Base-by-base conservation (phyloP, 2,888 invertebrate species). In the Trissoscelio sp. region DNA sequence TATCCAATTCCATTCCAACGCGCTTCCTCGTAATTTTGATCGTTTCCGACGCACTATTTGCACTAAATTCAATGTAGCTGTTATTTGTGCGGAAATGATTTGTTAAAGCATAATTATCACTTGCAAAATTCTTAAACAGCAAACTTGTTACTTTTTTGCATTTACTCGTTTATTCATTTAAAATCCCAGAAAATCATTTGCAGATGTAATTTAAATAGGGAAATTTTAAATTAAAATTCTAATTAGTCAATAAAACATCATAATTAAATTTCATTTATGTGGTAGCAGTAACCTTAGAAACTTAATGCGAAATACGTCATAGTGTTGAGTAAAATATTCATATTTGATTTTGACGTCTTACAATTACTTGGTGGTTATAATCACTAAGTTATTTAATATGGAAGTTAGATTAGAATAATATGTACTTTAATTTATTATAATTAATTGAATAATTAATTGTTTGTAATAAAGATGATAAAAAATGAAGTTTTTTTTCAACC, bases 1-100 rank as follows among this genome's bases (percentile, higher is more conserved):
- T 77, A 70, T 77, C 66, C 70, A 64, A 81, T 58, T 81, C 74
- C 44, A 51, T 60, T 44, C 42, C 64, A 31, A 55, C 46, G 55
- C 46, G 39, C 34, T 48, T 69, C 48, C 69, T 53, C 66, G 31
- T 81, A 81, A 72, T 72, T 72, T 67, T 69, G 55, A 77, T 72
- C 60, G 67, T 62, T 77, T 69, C 48, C 46, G 39, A 67, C 72
- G 53, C 34, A 62, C 55, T 66, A 58, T 77, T 70, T 72, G 66
- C 62, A 60, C 66, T 58, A 64, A 62, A 69, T 80, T 57, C 53
- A 62, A 51, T 60, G 24, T 18, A 11, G 9, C 6, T 46, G 16
- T 69, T 70, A 51, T 69, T 78, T 78, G 67, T 64, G 22, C 20
- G 51, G 11, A 48, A 75, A 67, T 67, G 28, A 55, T 16, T 46